Evolutionary conservation across 2,888 invertebrate genomes (phyloP).

Genomic region (Archips xylosteana): DNA sequence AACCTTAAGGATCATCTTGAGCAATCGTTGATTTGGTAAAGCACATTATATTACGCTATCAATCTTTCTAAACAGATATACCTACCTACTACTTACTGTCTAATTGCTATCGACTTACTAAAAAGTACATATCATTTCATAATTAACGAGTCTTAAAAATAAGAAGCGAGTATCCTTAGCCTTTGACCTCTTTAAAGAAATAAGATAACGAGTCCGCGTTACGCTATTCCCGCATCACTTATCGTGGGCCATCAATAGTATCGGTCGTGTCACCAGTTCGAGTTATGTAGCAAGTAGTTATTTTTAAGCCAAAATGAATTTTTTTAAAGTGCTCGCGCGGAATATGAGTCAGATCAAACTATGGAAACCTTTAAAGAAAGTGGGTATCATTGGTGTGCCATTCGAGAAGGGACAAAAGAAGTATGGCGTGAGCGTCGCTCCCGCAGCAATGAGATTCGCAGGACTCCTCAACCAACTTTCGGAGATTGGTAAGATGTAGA

Average conservation of each 20-base stretch:
- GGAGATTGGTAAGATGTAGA: slow-evolving; percentile 84
- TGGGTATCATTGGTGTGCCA: slow-evolving; percentile 93
- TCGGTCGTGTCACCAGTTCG: slow-evolving; percentile 1
- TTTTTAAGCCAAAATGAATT: slow-evolving; percentile 63
- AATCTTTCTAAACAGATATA: background rate
- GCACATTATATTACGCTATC: background rate
- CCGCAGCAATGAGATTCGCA: slow-evolving; percentile 87
- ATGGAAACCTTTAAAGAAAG: slow-evolving; percentile 74
- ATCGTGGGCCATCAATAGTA: slow-evolving; percentile 8
- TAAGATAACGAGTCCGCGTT: slow-evolving; percentile 49
- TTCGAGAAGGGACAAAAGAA: slow-evolving; percentile 92
- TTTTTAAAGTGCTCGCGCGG: slow-evolving; percentile 65
- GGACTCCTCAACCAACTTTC: slow-evolving; percentile 87
- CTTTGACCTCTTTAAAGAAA: slow-evolving; percentile 55
- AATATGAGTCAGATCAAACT: slow-evolving; percentile 67
- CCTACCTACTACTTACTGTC: background rate
- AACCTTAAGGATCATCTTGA: background rate
- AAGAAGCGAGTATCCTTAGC: slow-evolving; percentile 50
- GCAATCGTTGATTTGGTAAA: background rate
- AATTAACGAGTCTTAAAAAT: slow-evolving; percentile 50
- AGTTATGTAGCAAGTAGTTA: slow-evolving; percentile 12
- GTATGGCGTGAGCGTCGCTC: slow-evolving; percentile 89
- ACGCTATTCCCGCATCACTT: slow-evolving; percentile 21
- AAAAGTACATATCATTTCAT: slow-evolving; percentile 20
- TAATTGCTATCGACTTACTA: background rate